Evolutionary conservation across 2,888 invertebrate species (phyloP).

Genomic region (Eupithecia insigniata): DNA sequence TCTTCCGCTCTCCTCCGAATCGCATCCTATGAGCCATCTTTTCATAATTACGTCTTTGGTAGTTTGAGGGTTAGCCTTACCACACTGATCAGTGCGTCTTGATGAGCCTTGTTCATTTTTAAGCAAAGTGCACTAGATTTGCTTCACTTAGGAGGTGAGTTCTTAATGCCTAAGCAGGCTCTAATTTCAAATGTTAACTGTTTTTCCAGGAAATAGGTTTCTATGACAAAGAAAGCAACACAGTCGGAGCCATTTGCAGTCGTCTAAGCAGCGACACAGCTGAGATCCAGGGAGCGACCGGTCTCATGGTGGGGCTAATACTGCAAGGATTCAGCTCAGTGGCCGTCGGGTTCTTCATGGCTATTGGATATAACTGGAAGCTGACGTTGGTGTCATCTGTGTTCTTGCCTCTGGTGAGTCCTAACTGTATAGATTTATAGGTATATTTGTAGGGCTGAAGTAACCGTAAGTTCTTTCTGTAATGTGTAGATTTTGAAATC

Average conservation of each 20-base stretch:
- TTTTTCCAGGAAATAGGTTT: slow-evolving; percentile 83
- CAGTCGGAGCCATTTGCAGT: slow-evolving; percentile 86
- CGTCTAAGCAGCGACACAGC: slow-evolving; percentile 86
- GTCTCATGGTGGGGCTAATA: slow-evolving; percentile 84
- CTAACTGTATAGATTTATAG: neutral
- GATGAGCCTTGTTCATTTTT: neutral
- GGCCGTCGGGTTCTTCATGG: slow-evolving; percentile 83
- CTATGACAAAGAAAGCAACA: slow-evolving; percentile 85
- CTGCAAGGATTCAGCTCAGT: slow-evolving; percentile 86
- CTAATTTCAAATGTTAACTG: slow-evolving; percentile 6
- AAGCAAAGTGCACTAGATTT: neutral
- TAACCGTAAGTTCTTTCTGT: neutral
- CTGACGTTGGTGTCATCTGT: slow-evolving; percentile 85
- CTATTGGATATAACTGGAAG: slow-evolving; percentile 85
- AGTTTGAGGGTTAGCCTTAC: too few species aligned
- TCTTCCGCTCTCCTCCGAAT: too few species aligned
- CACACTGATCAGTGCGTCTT: too few species aligned
- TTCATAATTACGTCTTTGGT: too few species aligned
- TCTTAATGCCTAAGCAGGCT: neutral
- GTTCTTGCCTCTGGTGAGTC: slow-evolving; percentile 84
- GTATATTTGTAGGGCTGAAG: neutral
- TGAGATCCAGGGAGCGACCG: slow-evolving; percentile 86
- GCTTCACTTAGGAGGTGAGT: neutral
- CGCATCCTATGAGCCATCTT: too few species aligned
- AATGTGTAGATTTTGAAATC: neutral